Evolutionary conservation across 2,888 invertebrate genomes (phyloP), one percentile per base, ranked within the genome.

Genomic region (Tetropium fuscum): DNA sequence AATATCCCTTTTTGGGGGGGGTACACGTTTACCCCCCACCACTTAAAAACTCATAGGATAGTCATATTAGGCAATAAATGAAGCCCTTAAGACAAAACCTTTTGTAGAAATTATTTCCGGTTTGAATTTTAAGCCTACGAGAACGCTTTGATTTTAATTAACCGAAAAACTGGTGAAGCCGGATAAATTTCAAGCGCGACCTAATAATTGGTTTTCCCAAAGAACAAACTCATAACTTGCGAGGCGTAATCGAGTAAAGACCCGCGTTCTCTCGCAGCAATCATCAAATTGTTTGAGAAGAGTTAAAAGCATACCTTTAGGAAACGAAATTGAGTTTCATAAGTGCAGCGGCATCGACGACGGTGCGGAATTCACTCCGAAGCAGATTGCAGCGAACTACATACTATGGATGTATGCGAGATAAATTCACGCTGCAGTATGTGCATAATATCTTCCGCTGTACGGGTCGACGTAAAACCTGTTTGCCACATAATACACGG

Each of bases 371-470:
- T 41, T 41, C 41, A 41, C 41, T 20, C n/a, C n/a, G 41, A 22
- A 11, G 22, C 41, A 20, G 41, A 41, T 41, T 41, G 41, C 41
- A 22, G 22, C 41, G 13, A 22, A 41, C 41, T 41, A 22, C 41
- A 41, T 41, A 41, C 41, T 41, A n/a, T n/a, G n/a, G 41, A 41
- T 13, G 41, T 41, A 22, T n/a, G n/a, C n/a, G 11, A 20, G 41
- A 11, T 41, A 41, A 19, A 41, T 41, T 41, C 20, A 41, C 41
- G 13, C 10, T 10, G 11, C 19, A 11, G 11, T 20, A 20, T 13
- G 11, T 10, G 32, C 34, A 34, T 15, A 34, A 34, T 34, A 34
- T 15, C 34, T 15, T 34, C 34, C 34, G 34, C n/a, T n/a, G n/a
- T n/a, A n/a, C 11, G 18, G 10, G 11, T 11, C 22, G 11, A 18